Evolutionary conservation across 2,888 invertebrate genomes (phyloP).

Genomic region (Lepidonotus clava): DNA sequence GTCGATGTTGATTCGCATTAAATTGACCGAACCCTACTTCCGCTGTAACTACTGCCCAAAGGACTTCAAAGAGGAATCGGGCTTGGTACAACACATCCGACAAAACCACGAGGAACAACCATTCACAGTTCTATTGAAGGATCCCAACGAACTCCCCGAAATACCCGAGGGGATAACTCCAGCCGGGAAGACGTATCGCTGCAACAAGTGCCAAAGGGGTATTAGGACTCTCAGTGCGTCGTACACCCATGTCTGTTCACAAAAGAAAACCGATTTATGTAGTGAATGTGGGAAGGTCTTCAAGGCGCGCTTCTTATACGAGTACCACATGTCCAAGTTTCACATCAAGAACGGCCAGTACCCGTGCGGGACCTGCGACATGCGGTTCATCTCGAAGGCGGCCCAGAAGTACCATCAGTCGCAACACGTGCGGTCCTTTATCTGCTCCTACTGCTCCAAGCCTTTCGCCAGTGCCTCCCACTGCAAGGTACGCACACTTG

Average conservation of each 20-base stretch:
- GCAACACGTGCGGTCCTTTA: background rate
- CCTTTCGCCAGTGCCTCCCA: background rate
- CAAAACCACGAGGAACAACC: too few relatives aligned
- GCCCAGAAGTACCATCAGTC: background rate
- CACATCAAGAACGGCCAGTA: background rate
- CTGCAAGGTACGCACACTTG: background rate
- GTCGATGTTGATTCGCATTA: background rate
- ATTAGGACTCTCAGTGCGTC: too few relatives aligned
- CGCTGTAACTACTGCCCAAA: background rate
- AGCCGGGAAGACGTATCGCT: too few relatives aligned
- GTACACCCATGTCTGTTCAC: too few relatives aligned
- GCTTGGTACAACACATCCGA: background rate
- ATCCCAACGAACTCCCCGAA: too few relatives aligned
- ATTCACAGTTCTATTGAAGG: too few relatives aligned
- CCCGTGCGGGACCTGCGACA: background rate
- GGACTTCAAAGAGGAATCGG: background rate
- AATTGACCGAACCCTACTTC: background rate
- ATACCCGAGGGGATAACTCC: too few relatives aligned
- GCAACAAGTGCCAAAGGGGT: too few relatives aligned
- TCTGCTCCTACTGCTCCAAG: background rate
- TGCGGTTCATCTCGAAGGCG: background rate
- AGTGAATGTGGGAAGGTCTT: background rate
- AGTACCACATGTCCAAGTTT: background rate
- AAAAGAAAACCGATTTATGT: too few relatives aligned
- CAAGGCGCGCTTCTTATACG: background rate